Evolutionary conservation across 2,797 vertebrate genomes (phyloP).

Genomic region (Ambastaia sidthimunki): DNA sequence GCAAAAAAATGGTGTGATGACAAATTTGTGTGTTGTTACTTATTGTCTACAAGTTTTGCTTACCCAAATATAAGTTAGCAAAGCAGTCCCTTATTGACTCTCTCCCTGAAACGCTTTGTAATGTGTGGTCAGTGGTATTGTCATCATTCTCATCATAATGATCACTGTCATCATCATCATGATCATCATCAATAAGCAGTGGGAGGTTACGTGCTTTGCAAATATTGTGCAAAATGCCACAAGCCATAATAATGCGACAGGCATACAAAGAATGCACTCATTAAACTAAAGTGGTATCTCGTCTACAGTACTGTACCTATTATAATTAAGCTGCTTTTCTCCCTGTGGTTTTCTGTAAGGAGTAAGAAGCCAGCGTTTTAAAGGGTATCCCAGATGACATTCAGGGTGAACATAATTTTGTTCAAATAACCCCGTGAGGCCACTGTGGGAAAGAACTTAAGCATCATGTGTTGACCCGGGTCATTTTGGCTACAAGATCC

Average conservation of each 20-base stretch:
- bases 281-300: too few species aligned
- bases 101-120: neutral
- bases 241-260: neutral
- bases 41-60: neutral
- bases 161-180: neutral
- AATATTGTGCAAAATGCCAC: neutral
- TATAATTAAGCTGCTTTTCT: too few species aligned
- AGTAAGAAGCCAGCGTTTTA: too few species aligned
- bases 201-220: too few species aligned
- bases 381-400: too few species aligned
- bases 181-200: neutral
- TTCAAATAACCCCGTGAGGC: too few species aligned
- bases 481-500: too few species aligned
- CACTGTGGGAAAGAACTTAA: too few species aligned
- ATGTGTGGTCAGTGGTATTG: neutral
- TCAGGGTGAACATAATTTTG: too few species aligned
- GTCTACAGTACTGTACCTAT: too few species aligned
- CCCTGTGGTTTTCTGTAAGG: too few species aligned
- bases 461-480: too few species aligned
- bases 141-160: neutral
- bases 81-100: neutral
- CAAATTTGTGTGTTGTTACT: neutral
- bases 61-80: constrained; percentile 1
- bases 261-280: neutral
- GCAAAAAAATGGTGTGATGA: neutral